A percentile compares a stretch with the other conserved stretches of the same genome.
These are phyloP conservation scores for Leucozona laternaria DNA, from an alignment of 2,888 invertebrate genomes.

Conservation along the genomic window DNA sequence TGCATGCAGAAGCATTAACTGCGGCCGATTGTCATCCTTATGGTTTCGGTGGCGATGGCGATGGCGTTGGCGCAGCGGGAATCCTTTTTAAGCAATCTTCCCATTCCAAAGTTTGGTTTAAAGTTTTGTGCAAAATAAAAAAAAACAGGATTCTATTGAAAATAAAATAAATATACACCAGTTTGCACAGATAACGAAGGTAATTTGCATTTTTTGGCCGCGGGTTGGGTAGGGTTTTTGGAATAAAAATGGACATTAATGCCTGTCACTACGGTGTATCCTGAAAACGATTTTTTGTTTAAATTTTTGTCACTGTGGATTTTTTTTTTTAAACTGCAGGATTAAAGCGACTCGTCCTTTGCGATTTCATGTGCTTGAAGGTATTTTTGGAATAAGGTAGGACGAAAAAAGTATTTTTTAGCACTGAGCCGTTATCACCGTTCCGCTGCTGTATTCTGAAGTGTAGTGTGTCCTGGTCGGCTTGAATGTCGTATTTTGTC, in stretches of 20 bases:
- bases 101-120: conserved; percentile 12
- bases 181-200: conserved; percentile 60
- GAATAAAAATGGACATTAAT: conserved; percentile 48
- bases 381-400: conserved; percentile 33
- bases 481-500: conserved; percentile 32
- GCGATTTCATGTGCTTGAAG: conserved; percentile 45
- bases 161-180: conserved; percentile 2
- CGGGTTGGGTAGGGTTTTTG: too few relatives aligned
- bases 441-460: neutral
- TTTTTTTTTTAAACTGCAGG: conserved; percentile 26
- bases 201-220: conserved; percentile 55
- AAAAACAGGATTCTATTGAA: conserved; percentile 19
- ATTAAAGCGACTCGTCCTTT: conserved; percentile 46
- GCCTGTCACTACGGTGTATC: conserved; percentile 47
- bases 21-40: conserved; percentile 46
- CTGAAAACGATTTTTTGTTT: conserved; percentile 20
- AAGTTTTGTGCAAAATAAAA: conserved; percentile 40
- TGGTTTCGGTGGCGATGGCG: neutral
- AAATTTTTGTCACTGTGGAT: neutral
- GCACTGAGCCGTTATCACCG: neutral
- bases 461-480: neutral
- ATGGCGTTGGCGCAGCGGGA: neutral
- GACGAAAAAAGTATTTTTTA: conserved; percentile 45
- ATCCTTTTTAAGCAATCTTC: conserved; percentile 18
- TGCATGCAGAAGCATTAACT: conserved; percentile 57